Evolutionary conservation across 2,888 invertebrate genomes (phyloP), one percentile per base, ranked within the genome.

Genomic region (Patella pellucida): DNA sequence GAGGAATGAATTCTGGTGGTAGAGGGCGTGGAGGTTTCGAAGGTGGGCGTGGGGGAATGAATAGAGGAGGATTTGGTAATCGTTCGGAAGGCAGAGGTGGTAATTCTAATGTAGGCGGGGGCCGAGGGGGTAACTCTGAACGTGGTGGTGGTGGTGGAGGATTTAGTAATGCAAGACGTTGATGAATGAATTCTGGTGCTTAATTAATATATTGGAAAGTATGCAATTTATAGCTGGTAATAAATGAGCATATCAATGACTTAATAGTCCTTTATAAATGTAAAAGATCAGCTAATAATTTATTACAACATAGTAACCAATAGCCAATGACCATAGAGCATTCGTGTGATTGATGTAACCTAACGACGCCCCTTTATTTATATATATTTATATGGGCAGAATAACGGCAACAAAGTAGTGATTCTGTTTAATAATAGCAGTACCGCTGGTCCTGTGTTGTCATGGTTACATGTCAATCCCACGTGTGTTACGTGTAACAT

Each of bases 121-220:
- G 86, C 68, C 82, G 84, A 69, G 84, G 86, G 50, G 95, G 96
- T 91, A 95, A 95, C 86, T 83, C 85, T 16, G 81, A 84, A 51
- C 83, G 85, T 23, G 93, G 93, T 68, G 79, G 82, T 54, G 76
- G 81, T 31, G 71, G 70, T 76, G 89, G 91, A 76, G 82, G 82
- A 78, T 72, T 68, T 73, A 69, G 73, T 78, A 77, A 77, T 77
- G 78, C 81, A 79, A 74, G 52, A 27, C 78, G 76, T 73, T 62
- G 62, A 62, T 15, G 41, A 41, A 41, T 41, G 41, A 41, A 62
- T 9, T 56, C 7, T 76, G 81, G 82, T 82, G 82, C 81, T 83
- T 80, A 79, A 75, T 83, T 80, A 79, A 75, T 71, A 76, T 76
- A 76, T 76, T 81, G 79, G 85, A 85, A 86, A 84, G 84, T 86